Evolutionary conservation across 2,797 vertebrate genomes (phyloP).

Genomic region (Adrianichthys oophorus): DNA sequence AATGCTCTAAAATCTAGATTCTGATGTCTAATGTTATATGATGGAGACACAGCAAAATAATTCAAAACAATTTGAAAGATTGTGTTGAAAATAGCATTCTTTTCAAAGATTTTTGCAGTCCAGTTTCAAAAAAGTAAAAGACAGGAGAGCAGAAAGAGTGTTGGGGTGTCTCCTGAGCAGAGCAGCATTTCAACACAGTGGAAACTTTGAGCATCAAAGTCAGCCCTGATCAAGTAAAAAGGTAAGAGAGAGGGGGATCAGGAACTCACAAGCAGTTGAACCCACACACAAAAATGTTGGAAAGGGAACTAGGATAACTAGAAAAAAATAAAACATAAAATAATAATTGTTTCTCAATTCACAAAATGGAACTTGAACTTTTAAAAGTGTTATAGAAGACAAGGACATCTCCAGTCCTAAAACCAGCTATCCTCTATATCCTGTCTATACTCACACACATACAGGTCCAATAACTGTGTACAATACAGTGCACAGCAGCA

Average conservation of each 20-base stretch:
- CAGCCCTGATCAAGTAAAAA: constrained; percentile 36
- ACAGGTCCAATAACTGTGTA: constrained; percentile 24
- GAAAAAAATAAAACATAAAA: constrained; percentile 1
- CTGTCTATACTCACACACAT: constrained; percentile 15
- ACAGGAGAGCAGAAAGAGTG: not conserved
- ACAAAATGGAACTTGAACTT: constrained; percentile 35
- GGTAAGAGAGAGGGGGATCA: constrained; percentile 7
- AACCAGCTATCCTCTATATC: constrained; percentile 31
- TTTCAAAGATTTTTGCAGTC: too few species aligned
- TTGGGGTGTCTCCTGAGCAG: constrained; percentile 32
- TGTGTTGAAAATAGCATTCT: too few species aligned
- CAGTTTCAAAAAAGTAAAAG: not conserved
- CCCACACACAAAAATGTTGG: constrained; percentile 17
- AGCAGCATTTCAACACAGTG: constrained; percentile 39
- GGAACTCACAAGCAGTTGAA: constrained; percentile 19
- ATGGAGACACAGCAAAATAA: too few species aligned
- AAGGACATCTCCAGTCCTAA: constrained; percentile 52
- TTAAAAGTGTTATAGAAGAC: constrained; percentile 33
- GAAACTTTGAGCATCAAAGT: constrained; percentile 58
- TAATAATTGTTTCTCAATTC: constrained; percentile 23
- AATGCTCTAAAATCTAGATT: too few species aligned
- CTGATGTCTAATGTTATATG: too few species aligned
- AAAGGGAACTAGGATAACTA: constrained; percentile 7
- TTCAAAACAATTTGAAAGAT: too few species aligned
- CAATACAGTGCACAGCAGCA: constrained; percentile 25